A percentile compares a stretch with the other conserved stretches of the same genome.
These are phyloP conservation scores for Hydrozoanthus gracilis DNA, from an alignment of 92 coral and sea anemone species.

Conservation along the genomic window DNA sequence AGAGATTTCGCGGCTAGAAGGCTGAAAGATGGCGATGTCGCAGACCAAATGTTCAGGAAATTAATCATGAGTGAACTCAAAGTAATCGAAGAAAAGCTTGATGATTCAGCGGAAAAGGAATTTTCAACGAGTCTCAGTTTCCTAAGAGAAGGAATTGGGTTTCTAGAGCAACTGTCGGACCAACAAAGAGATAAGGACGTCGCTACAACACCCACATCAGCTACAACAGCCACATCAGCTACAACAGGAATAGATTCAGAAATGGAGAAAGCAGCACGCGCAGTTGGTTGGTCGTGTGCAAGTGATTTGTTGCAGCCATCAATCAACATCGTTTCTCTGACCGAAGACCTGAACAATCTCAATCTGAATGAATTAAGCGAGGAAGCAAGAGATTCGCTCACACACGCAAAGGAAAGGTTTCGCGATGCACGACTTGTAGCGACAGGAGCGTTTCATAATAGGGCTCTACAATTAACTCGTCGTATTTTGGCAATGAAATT, in stretches of 20 bases:
- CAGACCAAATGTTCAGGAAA: conserved; percentile 37
- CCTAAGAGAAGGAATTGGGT: conserved; percentile 36
- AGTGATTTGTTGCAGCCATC: not conserved
- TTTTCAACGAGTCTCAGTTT: conserved; percentile 42
- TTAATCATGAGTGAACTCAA: conserved; percentile 53
- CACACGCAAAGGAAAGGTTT: conserved; percentile 53
- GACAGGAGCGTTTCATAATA: conserved; percentile 47
- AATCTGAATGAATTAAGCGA: conserved; percentile 23
- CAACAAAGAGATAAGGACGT: not conserved
- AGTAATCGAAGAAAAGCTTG: conserved; percentile 51
- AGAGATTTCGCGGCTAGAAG: conserved; percentile 15
- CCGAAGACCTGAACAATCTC: not conserved
- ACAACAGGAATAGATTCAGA: not conserved
- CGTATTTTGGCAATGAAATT: conserved; percentile 34
- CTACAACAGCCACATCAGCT: not conserved
- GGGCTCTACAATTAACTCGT: not conserved
- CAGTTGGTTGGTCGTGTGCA: not conserved
- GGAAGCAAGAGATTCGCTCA: not conserved
- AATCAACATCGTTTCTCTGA: conserved; percentile 2
- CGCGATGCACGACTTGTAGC: conserved; percentile 44
- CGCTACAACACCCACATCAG: not conserved
- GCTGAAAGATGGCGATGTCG: conserved; percentile 1
- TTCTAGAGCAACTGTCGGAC: conserved; percentile 17
- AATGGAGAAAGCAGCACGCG: not conserved
- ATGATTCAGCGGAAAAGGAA: conserved; percentile 41